Evolutionary conservation across 1,140 invertebrate species (phyloP), one percentile per base, ranked within the genome.

Genomic region (Bemisia tabaci): DNA sequence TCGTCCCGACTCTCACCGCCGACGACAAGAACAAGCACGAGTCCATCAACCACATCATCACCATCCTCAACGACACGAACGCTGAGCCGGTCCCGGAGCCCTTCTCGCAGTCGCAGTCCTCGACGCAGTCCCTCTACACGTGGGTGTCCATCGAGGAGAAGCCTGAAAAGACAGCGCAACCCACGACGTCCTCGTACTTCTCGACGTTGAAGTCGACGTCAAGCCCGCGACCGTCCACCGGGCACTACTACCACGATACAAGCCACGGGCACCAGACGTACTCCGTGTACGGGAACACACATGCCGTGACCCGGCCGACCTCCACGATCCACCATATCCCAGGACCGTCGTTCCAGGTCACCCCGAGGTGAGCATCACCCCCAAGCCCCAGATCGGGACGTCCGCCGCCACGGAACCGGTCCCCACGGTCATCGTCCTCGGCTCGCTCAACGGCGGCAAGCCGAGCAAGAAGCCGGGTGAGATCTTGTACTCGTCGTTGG

Each of bases 341-440:
- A 68, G 67, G 75, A 63, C 72, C 74, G 62, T 70, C 70, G 1
- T 73, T 74, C 62, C 72, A 74, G 60, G 72, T 74, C 0, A 70
- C 68, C 24, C 69, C 72, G 68, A 71, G 33, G 67, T 70, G 60
- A 69, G 67, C 39, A 70, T 71, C 21, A 74, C 73, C 1, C 70
- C 70, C 0, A 73, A 73, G 63, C 72, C 72, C 2, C 33, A 48
- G 17, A 48, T 48, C 17, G 33, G 33, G 5, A 25, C 48, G 26
- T 21, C 59, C 1, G 25, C 61, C 17, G 27, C 58, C 1, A 69
- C 81, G 2, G 83, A 80, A 66, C 85, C 85, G 12, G 85, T 86
- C 11, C 87, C 87, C 9, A 88, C 87, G 0, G 83, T 89, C 0
- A 89, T 90, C 25, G 86, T 89, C 21, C 72, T 90, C 1, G 83